Conservation (phyloP, 2,797 vertebrate genomes). For the Phrynocephalus vlangalii region DNA sequence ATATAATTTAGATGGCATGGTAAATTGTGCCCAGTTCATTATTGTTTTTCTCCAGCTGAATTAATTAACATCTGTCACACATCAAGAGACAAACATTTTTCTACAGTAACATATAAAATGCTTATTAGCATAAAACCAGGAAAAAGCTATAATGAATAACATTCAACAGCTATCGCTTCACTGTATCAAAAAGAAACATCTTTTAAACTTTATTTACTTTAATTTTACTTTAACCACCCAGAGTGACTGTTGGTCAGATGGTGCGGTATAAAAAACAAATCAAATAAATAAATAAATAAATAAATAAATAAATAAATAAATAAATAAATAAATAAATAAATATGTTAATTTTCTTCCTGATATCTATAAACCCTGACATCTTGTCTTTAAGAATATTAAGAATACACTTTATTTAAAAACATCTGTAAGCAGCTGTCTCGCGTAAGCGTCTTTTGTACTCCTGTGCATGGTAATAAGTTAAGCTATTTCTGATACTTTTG, state of each 20-base stretch:
- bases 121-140: constrained; percentile 41
- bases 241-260: too few species aligned
- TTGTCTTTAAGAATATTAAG: constrained; percentile 66
- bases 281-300: too few species aligned
- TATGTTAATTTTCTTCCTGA: too few species aligned
- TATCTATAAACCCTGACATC: constrained; percentile 49
- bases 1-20: constrained; percentile 33
- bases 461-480: not conserved
- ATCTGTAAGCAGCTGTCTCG: constrained; percentile 57
- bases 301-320: too few species aligned
- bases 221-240: not conserved
- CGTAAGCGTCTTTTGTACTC: constrained; percentile 31
- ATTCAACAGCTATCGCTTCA: constrained; percentile 48
- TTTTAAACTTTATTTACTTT: constrained; percentile 39
- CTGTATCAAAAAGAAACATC: constrained; percentile 18
- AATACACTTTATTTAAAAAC: constrained; percentile 49
- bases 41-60: constrained; percentile 55
- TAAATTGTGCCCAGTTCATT: constrained; percentile 44
- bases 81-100: constrained; percentile 41
- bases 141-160: constrained; percentile 47
- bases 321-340: too few species aligned
- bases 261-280: too few species aligned
- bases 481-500: constrained; percentile 8
- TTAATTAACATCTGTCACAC: constrained; percentile 50
- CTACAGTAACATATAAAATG: constrained; percentile 37